Percentiles rank a stretch among this genome's conserved stretches.
phyloP scores from a whole-genome alignment of 2,113 vertebrate genomes.

The Manacus vitellinus region DNA sequence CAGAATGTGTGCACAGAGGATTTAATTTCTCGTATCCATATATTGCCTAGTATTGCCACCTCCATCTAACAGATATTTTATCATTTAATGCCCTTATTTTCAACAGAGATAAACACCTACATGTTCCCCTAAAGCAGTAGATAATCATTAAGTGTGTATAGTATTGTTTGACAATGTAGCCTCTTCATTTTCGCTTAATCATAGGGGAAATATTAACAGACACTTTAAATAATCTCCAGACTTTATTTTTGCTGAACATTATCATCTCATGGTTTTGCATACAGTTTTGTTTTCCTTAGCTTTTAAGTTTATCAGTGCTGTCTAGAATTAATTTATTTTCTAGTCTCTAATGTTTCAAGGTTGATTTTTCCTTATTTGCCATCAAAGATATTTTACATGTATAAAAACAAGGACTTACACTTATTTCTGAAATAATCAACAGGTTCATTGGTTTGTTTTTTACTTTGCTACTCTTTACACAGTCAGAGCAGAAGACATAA shows the following conservation, averaged over 20 bases:
- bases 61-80: background rate
- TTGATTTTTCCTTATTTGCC: background rate
- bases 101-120: background rate
- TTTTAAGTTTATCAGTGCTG: background rate
- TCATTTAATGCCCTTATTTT: background rate
- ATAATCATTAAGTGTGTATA: background rate
- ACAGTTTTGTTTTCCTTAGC: background rate
- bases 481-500: background rate
- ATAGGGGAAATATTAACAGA: background rate
- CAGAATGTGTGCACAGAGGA: background rate
- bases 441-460: accelerated
- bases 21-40: background rate
- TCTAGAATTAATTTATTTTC: background rate
- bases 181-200: background rate
- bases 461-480: background rate
- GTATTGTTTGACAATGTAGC: background rate
- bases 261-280: background rate
- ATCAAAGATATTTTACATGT: background rate
- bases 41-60: background rate
- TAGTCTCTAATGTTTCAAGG: background rate
- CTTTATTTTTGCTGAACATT: background rate
- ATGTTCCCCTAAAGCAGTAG: background rate
- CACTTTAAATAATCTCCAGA: background rate
- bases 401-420: background rate
- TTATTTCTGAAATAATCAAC: background rate